Base-by-base conservation (phyloP, 2,888 invertebrate species). In the Lithophane semibrunnea region DNA sequence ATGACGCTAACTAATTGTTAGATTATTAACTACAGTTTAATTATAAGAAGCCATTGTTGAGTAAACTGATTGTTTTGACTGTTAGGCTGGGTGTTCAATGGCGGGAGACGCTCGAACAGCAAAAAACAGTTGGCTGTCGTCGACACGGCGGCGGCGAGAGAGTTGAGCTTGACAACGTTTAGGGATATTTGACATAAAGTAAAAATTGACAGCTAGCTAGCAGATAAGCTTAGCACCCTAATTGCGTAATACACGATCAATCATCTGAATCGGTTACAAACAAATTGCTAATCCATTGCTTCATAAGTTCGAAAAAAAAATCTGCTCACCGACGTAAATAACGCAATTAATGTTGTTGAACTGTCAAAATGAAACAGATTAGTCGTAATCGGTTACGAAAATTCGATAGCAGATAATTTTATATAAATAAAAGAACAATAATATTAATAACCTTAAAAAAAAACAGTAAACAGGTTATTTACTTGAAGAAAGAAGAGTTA, bases 1-100 rank as follows among this genome's bases (percentile, higher is more conserved):
- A 75, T 88, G 80, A 75, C 65, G 74, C 52, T 79, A 79, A 72
- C 64, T 88, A 88, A 88, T 88, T 85, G 81, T 85, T 67, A 68
- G 69, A 80, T 80, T 83, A 83, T 88, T 87, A 88, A 87, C 61
- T 82, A 83, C 79, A 70, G 69, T 16, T 67, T 81, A 82, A 87
- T 87, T 87, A 82, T 77, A 66, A 67, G 63, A 49, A 42, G 80
- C 86, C 69, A 86, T 87, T 87, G 87, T 87, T 86, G 61, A 44
- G 63, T 65, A 67, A 65, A 70, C 67, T 73, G 85, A 88, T 83
- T 85, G 86, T 86, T 81, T 82, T 66, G 67, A 65, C 65, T 71
- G 61, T 75, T 74, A 82, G 61, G 64, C 69, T 56, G 21, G 37
- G 71, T 77, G 61, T 42, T 49, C 73, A 79, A 60, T 18, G 42